Base-by-base conservation (phyloP, 2,888 invertebrate species). In the Lochmaea capreae region DNA sequence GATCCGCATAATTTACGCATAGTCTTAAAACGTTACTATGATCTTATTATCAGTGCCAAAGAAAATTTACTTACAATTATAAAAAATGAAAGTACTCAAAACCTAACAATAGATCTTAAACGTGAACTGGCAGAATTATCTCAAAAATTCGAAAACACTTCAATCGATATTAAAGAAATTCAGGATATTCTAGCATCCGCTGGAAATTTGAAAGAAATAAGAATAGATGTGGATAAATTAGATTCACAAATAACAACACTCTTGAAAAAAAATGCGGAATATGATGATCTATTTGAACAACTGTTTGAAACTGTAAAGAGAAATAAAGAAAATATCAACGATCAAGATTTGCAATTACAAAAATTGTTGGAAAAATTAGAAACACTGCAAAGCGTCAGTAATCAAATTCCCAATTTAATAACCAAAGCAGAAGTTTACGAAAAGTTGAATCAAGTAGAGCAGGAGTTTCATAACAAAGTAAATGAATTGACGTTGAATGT, bases 11-110 rank as follows among this genome's bases (percentile, higher is more conserved):
- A 71, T 14, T 22, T 71, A 26, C 66, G 62, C 33, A 39, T 70
- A 6, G 52, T 74, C 12, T 66, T 74, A 9, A 46, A 74, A 42
- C 65, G 57, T 4, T 74, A 71, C 33, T 70, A 74, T 54, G 22
- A 71, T 11, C 43, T 67, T 8, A 71, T 74, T 18, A 62, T 62
- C 18, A 33, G 26, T 3, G 62, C 52, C 14, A 66, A 62, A 46
- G 11, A 61, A 3, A 42, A 70, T 33, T 6, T 66, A 3, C 8
- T 52, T 12, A 43, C 61, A 14, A 16, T 71, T 12, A 22, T 66
- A 18, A 22, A 54, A 18, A 61, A 52, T 22, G 61, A 54, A 33
- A 68, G 61, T 33, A 52, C n/a, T n/a, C 1, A n/a, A 16, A 61
- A 46, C 12, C 6, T 63, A 10, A 62, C 52, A 33, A 12, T 33